Evolutionary conservation across 35 echinoderm and acorn worm genomes (phyloP).

Genomic region (Patiria miniata): DNA sequence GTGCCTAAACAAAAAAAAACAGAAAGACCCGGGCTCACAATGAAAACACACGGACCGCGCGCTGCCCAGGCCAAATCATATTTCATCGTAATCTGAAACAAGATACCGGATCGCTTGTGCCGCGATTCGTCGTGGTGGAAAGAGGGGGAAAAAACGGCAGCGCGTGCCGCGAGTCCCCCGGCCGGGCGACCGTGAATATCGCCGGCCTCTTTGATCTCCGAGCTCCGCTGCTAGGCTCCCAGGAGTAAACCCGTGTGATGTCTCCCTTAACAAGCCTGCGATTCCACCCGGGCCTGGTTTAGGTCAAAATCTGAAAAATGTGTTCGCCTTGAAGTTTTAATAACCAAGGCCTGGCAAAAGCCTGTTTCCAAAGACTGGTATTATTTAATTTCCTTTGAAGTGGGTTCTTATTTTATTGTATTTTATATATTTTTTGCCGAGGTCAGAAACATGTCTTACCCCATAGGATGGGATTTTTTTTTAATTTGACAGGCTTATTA

Average conservation of each 20-base stretch:
- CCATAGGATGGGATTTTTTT: too few relatives aligned
- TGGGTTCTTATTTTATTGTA: too few relatives aligned
- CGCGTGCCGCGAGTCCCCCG: constrained; percentile 24
- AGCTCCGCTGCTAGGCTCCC: not conserved
- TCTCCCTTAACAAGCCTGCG: constrained; percentile 13
- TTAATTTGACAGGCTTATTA: too few relatives aligned
- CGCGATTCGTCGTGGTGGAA: not conserved
- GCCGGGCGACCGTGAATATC: not conserved
- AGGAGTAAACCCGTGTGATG: constrained; percentile 3
- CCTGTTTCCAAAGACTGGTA: not conserved
- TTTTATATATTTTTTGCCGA: too few relatives aligned
- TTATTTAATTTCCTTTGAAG: too few relatives aligned
- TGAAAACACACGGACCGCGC: not conserved
- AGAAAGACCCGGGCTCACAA: not conserved
- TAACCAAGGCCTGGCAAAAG: not conserved
- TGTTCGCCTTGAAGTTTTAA: constrained; percentile 29
- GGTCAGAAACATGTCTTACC: too few relatives aligned
- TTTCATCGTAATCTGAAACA: constrained; percentile 12
- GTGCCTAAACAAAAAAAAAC: too few relatives aligned
- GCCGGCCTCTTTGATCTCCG: not conserved
- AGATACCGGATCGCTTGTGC: not conserved
- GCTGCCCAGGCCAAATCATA: not conserved
- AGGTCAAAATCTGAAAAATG: constrained; percentile 13
- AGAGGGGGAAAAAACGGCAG: not conserved
- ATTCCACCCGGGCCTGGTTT: not conserved